Conservation (phyloP, 2,113 vertebrate genomes). For the Anguilla japonica region DNA sequence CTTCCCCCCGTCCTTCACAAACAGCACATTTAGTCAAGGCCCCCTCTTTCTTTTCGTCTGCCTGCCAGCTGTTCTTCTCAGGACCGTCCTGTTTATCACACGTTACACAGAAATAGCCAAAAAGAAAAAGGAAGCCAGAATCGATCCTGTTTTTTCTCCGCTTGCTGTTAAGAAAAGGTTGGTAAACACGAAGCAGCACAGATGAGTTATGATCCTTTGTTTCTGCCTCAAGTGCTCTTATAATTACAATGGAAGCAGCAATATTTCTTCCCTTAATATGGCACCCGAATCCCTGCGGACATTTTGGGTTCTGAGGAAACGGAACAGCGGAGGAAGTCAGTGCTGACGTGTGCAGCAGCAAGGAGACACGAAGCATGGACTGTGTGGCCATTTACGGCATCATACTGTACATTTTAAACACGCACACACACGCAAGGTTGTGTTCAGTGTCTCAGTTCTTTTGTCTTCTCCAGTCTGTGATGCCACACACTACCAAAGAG, state of each 20-base stretch:
- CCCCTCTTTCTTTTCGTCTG: not conserved
- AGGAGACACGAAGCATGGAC: not conserved
- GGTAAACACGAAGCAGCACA: constrained; percentile 47
- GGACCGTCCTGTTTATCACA: constrained; percentile 17
- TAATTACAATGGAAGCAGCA: constrained; percentile 66
- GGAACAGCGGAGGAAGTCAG: constrained; percentile 50
- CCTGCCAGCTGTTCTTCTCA: not conserved
- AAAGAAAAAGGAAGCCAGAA: constrained; percentile 40
- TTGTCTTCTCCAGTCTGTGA: not conserved
- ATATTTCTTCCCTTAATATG: constrained; percentile 63
- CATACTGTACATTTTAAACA: not conserved
- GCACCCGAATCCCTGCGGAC: constrained; percentile 64
- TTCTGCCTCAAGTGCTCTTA: constrained; percentile 63
- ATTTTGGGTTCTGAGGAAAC: constrained; percentile 61
- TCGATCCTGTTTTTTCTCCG: constrained; percentile 39
- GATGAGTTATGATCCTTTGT: constrained; percentile 54
- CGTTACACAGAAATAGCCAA: constrained; percentile 6
- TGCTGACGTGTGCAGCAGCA: not conserved
- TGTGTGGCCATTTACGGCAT: not conserved
- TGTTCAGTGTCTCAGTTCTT: not conserved
- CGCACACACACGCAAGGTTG: not conserved
- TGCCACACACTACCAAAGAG: not conserved
- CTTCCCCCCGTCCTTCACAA: not conserved
- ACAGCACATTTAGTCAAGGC: not conserved
- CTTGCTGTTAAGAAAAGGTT: constrained; percentile 45